These are phyloP conservation scores for Coreius guichenoti DNA, from an alignment of 2,797 vertebrate genomes.

Conservation along the genomic window DNA sequence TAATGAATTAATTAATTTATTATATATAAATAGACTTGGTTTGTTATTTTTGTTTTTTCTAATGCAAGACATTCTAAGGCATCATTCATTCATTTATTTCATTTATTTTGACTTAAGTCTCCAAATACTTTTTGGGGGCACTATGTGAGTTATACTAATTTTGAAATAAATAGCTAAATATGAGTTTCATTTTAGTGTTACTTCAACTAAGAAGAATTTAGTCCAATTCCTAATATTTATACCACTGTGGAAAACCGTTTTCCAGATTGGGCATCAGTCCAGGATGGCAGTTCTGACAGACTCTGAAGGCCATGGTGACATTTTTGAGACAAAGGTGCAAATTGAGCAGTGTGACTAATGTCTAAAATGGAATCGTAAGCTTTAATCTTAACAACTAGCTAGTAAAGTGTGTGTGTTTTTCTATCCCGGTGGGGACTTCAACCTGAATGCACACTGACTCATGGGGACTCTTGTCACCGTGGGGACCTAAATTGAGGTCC, in stretches of 20 bases:
- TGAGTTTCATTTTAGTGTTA: background rate
- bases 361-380: constrained; percentile 81
- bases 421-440: too few species aligned
- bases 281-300: background rate
- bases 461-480: too few species aligned
- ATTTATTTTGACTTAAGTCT: too few species aligned
- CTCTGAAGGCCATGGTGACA: background rate
- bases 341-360: constrained; percentile 2
- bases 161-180: background rate
- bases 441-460: too few species aligned
- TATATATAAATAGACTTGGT: background rate
- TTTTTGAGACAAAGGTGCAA: background rate
- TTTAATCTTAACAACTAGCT: constrained; percentile 90
- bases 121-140: background rate
- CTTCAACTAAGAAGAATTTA: background rate
- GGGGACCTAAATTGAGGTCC: too few species aligned
- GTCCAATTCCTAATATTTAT: too few species aligned
- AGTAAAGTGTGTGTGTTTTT: too few species aligned
- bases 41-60: background rate
- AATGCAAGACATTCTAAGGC: background rate
- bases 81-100: background rate
- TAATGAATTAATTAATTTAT: too few species aligned
- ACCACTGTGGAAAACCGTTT: too few species aligned
- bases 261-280: constrained; percentile 4
- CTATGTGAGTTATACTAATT: too few species aligned